These are phyloP conservation scores for Steromphala cineraria DNA, from an alignment of 2,888 invertebrate genomes.

Conservation along the genomic window DNA sequence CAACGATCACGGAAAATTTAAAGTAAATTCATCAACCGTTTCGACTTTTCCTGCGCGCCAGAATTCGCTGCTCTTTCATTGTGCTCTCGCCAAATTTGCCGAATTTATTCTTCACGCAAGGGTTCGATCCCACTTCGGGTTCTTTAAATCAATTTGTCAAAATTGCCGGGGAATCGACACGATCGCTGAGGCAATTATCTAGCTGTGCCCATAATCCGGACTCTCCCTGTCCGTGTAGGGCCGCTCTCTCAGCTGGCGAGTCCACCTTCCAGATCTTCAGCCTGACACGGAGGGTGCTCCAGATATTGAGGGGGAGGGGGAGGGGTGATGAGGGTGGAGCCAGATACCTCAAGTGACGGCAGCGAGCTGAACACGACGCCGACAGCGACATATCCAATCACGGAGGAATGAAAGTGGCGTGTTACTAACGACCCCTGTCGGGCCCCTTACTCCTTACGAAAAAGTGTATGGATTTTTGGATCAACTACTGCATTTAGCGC, in stretches of 20 bases:
- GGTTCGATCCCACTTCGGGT: background rate
- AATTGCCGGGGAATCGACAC: slow-evolving; percentile 19
- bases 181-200: slow-evolving; percentile 12
- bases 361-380: background rate
- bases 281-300: background rate
- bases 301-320: background rate
- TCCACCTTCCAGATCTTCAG: background rate
- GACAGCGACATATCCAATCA: background rate
- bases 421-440: too few relatives aligned
- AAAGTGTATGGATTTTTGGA: too few relatives aligned
- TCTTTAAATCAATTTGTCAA: slow-evolving; percentile 21
- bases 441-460: too few relatives aligned
- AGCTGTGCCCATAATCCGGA: slow-evolving; percentile 6
- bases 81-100: background rate
- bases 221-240: background rate
- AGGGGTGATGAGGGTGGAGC: background rate
- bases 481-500: too few relatives aligned
- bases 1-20: slow-evolving; percentile 1
- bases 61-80: background rate
- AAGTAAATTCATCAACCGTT: slow-evolving; percentile 1
- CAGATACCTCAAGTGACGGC: background rate
- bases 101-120: background rate
- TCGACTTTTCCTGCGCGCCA: background rate
- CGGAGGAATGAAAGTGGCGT: too few relatives aligned
- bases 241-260: background rate